Evolutionary conservation across 2,888 invertebrate species (phyloP).

Genomic region (Ophonus ardosiacus): DNA sequence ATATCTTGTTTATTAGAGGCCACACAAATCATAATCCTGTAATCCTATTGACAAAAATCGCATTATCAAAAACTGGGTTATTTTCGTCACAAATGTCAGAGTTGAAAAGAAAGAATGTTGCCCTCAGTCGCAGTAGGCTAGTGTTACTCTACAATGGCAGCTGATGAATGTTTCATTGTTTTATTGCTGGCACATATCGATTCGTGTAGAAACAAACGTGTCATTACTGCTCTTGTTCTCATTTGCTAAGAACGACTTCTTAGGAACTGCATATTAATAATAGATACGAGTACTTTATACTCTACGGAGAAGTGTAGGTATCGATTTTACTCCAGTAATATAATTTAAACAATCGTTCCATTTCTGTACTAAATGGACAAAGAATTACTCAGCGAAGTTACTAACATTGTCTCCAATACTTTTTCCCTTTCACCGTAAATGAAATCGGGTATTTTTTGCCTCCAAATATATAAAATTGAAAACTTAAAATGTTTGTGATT

Average conservation of each 20-base stretch:
- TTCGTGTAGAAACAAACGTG: background rate
- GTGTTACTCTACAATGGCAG: background rate
- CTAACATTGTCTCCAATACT: background rate
- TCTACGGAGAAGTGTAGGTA: background rate
- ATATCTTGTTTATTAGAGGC: background rate
- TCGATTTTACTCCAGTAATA: background rate
- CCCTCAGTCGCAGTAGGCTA: background rate
- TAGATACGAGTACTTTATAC: background rate
- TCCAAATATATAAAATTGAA: too few species aligned
- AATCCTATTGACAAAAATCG: constrained; percentile 28
- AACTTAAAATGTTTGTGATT: too few species aligned
- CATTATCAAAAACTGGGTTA: constrained; percentile 15
- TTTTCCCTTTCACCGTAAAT: background rate
- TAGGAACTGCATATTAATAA: constrained; percentile 14
- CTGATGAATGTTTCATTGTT: constrained; percentile 22
- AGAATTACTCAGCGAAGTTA: background rate
- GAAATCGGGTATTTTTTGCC: too few species aligned
- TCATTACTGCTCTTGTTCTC: constrained; percentile 4
- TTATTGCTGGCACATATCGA: constrained; percentile 1
- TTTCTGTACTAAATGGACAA: background rate
- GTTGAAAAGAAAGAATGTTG: constrained; percentile 2
- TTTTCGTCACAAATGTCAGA: constrained; percentile 4
- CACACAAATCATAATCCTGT: constrained; percentile 3
- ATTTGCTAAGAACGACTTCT: constrained; percentile 6
- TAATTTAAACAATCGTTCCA: background rate